Percentiles rank a stretch among this genome's conserved stretches.
Evolutionary conservation across 2,888 invertebrate species (phyloP).

Genomic region (Chaetogeoica ovagalla): DNA sequence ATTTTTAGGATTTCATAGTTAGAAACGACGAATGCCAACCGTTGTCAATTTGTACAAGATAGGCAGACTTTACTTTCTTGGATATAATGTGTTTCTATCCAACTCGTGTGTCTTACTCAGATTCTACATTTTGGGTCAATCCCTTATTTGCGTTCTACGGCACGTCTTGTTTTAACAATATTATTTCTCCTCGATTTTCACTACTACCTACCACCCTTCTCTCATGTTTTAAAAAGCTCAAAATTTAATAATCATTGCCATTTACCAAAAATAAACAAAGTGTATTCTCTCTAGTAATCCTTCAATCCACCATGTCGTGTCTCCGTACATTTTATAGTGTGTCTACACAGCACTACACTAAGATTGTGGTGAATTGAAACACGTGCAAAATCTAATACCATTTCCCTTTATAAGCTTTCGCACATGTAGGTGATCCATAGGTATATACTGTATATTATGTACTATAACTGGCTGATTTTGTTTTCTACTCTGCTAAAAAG

Average conservation of each 20-base stretch:
- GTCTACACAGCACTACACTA: constrained; percentile 26
- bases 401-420: background rate
- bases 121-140: constrained; percentile 20
- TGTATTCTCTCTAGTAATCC: constrained; percentile 39
- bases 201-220: background rate
- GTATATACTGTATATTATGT: too few species aligned
- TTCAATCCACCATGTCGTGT: constrained; percentile 14
- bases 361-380: background rate
- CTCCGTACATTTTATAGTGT: constrained; percentile 20
- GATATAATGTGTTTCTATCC: background rate
- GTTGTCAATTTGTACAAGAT: background rate
- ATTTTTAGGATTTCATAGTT: background rate
- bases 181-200: constrained; percentile 30
- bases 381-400: constrained; percentile 24
- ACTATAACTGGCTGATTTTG: constrained; percentile 23
- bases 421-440: constrained; percentile 20
- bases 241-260: constrained; percentile 33
- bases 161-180: constrained; percentile 37
- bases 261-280: constrained; percentile 30
- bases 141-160: constrained; percentile 29
- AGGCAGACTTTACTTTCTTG: background rate
- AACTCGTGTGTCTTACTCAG: background rate
- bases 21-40: background rate
- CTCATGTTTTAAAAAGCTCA: constrained; percentile 32
- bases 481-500: constrained; percentile 4